Conservation (phyloP, 2,113 vertebrate species). For the Emydura subglobosa region DNA sequence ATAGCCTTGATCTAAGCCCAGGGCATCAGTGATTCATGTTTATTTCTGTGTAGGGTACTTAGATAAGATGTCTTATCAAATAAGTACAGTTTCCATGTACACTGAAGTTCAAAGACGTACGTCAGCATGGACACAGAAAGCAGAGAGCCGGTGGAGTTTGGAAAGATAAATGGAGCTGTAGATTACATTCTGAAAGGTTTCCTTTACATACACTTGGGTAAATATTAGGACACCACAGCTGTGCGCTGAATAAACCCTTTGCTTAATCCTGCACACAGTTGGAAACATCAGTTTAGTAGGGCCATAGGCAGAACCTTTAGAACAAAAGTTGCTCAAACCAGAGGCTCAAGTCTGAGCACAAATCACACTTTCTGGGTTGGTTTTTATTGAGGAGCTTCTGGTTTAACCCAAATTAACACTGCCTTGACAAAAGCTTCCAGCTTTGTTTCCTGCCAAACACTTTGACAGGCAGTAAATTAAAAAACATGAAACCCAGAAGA, state of each 20-base stretch:
- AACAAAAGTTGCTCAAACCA: neutral
- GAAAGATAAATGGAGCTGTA: slow-evolving; percentile 59
- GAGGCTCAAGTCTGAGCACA: neutral
- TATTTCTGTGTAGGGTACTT: slow-evolving; percentile 56
- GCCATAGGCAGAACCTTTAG: neutral
- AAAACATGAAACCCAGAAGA: neutral
- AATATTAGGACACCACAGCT: slow-evolving; percentile 57
- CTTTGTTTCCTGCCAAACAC: neutral
- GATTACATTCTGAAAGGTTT: slow-evolving; percentile 58
- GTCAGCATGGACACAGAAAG: slow-evolving; percentile 20
- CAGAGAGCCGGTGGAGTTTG: slow-evolving; percentile 21
- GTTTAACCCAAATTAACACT: neutral
- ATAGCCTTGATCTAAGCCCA: slow-evolving; percentile 53
- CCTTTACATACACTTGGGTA: slow-evolving; percentile 38
- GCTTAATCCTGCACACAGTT: slow-evolving; percentile 40
- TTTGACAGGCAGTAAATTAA: neutral
- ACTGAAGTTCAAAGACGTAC: slow-evolving; percentile 28
- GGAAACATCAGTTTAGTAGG: slow-evolving; percentile 11
- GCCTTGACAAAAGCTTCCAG: neutral
- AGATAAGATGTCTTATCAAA: slow-evolving; percentile 64
- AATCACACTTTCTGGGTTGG: neutral
- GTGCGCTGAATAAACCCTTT: slow-evolving; percentile 39
- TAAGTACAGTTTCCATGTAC: slow-evolving; percentile 55
- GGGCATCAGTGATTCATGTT: slow-evolving; percentile 60
- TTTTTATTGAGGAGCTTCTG: neutral